A percentile compares a stretch with the other conserved stretches of the same genome.
phyloP scores from a whole-genome alignment of 2,113 vertebrate species.

The Anarrhichthys ocellatus region DNA sequence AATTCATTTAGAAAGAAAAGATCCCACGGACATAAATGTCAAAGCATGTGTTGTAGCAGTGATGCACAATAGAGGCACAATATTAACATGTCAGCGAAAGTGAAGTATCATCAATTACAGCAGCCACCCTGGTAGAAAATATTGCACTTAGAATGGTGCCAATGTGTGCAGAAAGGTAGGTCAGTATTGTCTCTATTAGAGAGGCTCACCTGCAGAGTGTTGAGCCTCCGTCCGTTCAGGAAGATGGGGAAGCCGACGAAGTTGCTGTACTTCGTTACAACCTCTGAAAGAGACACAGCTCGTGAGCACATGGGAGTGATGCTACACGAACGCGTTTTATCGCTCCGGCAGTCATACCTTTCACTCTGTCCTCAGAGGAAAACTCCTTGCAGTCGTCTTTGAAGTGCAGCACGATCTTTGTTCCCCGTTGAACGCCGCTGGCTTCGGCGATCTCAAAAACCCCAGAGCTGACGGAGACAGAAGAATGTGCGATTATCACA shows the following conservation, averaged over 20 bases:
- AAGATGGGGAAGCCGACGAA: slow-evolving; percentile 96
- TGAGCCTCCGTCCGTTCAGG: slow-evolving; percentile 92
- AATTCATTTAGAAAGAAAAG: not conserved
- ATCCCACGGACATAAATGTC: not conserved
- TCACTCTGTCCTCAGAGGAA: slow-evolving; percentile 90
- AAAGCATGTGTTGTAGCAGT: not conserved
- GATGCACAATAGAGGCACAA: not conserved
- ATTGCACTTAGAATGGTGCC: not conserved
- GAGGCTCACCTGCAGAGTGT: slow-evolving; percentile 91
- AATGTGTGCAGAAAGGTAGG: not conserved
- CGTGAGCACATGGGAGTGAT: not conserved
- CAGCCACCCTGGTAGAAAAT: not conserved
- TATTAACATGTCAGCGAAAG: not conserved
- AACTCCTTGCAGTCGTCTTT: slow-evolving; percentile 96
- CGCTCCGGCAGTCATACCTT: slow-evolving; percentile 79
- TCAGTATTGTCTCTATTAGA: no score
- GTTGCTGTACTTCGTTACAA: slow-evolving; percentile 98
- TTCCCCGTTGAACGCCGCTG: slow-evolving; percentile 90
- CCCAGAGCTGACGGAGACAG: slow-evolving; percentile 87
- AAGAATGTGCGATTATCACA: not conserved
- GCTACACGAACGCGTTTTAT: not conserved
- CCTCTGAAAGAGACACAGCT: slow-evolving; percentile 82
- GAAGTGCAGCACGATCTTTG: slow-evolving; percentile 94
- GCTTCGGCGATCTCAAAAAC: slow-evolving; percentile 93
- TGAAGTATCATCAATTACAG: not conserved